phyloP scores from a whole-genome alignment of 1,140 invertebrate genomes.

The Magallana angulata region DNA sequence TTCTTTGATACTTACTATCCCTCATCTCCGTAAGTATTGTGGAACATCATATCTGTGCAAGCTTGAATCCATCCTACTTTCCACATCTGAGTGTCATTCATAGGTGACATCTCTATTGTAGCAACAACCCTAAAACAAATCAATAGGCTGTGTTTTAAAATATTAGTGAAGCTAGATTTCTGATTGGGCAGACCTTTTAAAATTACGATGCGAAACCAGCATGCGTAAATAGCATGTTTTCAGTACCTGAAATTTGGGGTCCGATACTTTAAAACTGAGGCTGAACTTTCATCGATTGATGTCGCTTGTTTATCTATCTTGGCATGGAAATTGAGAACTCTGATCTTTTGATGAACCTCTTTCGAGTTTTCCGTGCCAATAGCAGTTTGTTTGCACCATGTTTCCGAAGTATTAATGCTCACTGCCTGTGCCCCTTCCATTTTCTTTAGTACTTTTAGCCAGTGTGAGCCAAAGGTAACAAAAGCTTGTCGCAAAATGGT shows the following conservation, averaged over 20 bases:
- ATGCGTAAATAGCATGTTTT: too few species aligned
- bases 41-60: slow-evolving; percentile 78
- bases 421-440: slow-evolving; percentile 42
- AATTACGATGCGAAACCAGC: too few species aligned
- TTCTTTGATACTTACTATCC: slow-evolving; percentile 75
- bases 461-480: background rate
- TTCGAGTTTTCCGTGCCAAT: slow-evolving; percentile 58
- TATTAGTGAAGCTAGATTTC: too few species aligned
- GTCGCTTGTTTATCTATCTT: slow-evolving; percentile 75
- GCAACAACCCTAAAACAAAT: slow-evolving; percentile 72
- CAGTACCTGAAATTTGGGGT: slow-evolving; percentile 76
- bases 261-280: slow-evolving; percentile 75
- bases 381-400: slow-evolving; percentile 58
- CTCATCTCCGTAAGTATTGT: slow-evolving; percentile 77
- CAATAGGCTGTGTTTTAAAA: too few species aligned
- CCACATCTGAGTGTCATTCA: slow-evolving; percentile 71
- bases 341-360: slow-evolving; percentile 65
- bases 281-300: slow-evolving; percentile 74
- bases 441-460: background rate
- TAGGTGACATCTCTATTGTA: slow-evolving; percentile 74
- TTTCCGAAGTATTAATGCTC: slow-evolving; percentile 49
- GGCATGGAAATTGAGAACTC: slow-evolving; percentile 71
- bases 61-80: slow-evolving; percentile 79
- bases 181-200: too few species aligned
- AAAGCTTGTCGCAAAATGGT: background rate